Base-by-base conservation (phyloP, 2,888 invertebrate species). In the Argynnis bischoffii region DNA sequence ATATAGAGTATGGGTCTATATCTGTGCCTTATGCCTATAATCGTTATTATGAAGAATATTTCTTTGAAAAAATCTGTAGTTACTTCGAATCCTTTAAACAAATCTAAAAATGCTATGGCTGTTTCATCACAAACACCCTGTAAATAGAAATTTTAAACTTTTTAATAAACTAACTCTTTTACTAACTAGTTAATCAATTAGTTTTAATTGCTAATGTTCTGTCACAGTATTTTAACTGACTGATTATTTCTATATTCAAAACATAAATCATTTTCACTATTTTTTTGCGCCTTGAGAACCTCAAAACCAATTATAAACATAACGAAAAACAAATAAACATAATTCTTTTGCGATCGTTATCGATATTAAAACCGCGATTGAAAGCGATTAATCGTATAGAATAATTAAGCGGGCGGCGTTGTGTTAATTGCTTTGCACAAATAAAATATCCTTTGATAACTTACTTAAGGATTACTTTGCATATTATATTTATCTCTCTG, bases 341-440 rank as follows among this genome's bases (percentile, higher is more conserved):
- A 86, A 88, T 81, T 89, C 87, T 86, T 82, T 80, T 78, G 77
- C 77, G 88, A 89, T 90, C 85, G 79, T 80, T 84, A 89, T 89
- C 89, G 87, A 87, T 86, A 72, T 67, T 69, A 72, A 67, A 66
- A 69, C 67, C 53, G 60, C 69, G 67, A 68, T 66, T 64, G 71
- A 67, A 69, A 69, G 66, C 65, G 69, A 69, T 72, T 72, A 87
- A 90, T 88, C 83, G 80, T 79, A 77, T 77, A 82, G 83, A 84
- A 86, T 88, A 86, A 89, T 87, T 83, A 81, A 87, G 82, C 79
- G 85, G 81, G 80, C 81, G 76, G 79, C 70, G 68, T 53, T 50
- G 60, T 79, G 87, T 86, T 91, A 91, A 92, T 91, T 90, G 89
- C 82, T 90, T 89, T 86, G 81, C 82, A 80, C 81, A 81, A 79